Percentiles rank a stretch among this genome's conserved stretches.
phyloP scores from a whole-genome alignment of 1,140 invertebrate genomes.

The Heliothis virescens region DNA sequence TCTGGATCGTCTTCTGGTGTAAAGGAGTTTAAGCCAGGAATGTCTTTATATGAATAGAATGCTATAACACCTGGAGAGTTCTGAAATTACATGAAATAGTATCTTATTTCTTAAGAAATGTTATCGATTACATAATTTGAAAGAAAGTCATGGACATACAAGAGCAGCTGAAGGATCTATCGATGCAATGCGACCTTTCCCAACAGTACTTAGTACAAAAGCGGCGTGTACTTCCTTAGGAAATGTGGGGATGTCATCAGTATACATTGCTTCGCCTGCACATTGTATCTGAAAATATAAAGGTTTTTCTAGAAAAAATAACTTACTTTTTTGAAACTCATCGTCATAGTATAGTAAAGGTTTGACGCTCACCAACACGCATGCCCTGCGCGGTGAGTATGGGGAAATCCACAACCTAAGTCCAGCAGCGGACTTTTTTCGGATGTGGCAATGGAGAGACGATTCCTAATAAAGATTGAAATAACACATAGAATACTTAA shows the following conservation, averaged over 20 bases:
- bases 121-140: neutral
- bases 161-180: constrained; percentile 24
- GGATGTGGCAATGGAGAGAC: neutral
- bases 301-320: no score
- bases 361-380: no score
- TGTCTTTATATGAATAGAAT: constrained; percentile 89
- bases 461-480: neutral
- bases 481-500: constrained; percentile 43
- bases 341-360: no score
- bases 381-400: no score
- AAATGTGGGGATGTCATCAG: constrained; percentile 87
- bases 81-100: constrained; percentile 50
- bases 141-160: neutral
- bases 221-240: constrained; percentile 88
- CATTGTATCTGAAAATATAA: constrained; percentile 74
- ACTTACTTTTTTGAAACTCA: no score
- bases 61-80: constrained; percentile 59
- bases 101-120: neutral
- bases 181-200: constrained; percentile 43
- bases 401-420: no score
- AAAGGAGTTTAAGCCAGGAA: constrained; percentile 90
- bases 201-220: constrained; percentile 85
- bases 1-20: constrained; percentile 51
- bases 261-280: constrained; percentile 89
- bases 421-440: no score